Evolutionary conservation across 2,888 invertebrate species (phyloP), one percentile per base, ranked within the genome.

Genomic region (Nematopogon swammerdamellus): DNA sequence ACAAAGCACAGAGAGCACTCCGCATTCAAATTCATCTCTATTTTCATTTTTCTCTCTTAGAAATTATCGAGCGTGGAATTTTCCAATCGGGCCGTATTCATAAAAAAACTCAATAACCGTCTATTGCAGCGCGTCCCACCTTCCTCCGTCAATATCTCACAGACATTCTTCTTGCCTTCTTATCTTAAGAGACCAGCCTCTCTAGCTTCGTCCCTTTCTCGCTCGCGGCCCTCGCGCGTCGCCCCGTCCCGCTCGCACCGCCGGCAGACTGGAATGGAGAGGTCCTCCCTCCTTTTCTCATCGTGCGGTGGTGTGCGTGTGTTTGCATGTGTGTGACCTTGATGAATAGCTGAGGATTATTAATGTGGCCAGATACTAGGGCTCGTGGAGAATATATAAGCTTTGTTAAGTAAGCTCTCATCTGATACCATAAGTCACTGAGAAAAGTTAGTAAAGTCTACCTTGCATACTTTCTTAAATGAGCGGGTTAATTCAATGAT

Each of bases 81-180:
- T 36, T 14, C 36, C 25, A 25, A 25, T 25, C 36, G 36, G 6
- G 36, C n/a, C n/a, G 36, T 36, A 36, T 36, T 36, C 36, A 36
- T 36, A 14, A 36, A 25, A 25, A 36, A 36, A 36, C 8, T 14
- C 36, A 36, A 36, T 36, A 36, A 25, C 25, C 25, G 25, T 25
- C 25, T 25, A 4, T 14, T 36, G 36, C 36, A 36, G 36, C 36
- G 36, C 36, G 11, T 14, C 25, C 25, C 25, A 4, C 25, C 8
- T 25, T 25, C 25, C 25, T 3, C 11, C 36, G 36, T 36, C 36
- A 72, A 75, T 74, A 76, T 73, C 72, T 64, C 56, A 65, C 63
- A 14, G 75, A 75, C 76, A 77, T 79, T 79, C 77, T 79, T 77
- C 77, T 73, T 70, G 8, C 59, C 59, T 64, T 65, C 70, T 77